Percentiles rank a stretch among this genome's conserved stretches.
Conservation (phyloP, 1,140 invertebrate species). For the Nylanderia fulva region DNA sequence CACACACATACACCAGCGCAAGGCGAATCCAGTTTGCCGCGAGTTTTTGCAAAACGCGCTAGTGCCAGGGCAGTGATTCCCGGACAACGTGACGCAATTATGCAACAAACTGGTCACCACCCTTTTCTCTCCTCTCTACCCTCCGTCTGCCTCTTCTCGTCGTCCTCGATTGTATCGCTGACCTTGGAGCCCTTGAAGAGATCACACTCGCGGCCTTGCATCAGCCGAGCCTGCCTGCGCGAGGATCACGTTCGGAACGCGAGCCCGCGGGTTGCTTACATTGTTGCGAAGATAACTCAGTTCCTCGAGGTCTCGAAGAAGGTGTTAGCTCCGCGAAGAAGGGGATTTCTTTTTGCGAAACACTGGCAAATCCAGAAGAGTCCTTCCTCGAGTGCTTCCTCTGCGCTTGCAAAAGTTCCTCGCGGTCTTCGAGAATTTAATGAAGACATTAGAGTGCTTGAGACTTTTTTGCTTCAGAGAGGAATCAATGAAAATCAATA, state of each 20-base stretch:
- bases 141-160: background rate
- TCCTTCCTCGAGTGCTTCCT: background rate
- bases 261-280: conserved; percentile 38
- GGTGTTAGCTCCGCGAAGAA: background rate
- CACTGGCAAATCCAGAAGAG: background rate
- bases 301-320: background rate
- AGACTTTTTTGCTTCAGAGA: background rate
- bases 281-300: conserved; percentile 25
- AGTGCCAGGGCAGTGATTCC: conserved; percentile 63
- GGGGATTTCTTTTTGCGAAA: background rate
- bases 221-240: conserved; percentile 21
- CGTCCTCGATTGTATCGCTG: conserved; percentile 64
- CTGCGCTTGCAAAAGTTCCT: background rate
- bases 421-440: background rate
- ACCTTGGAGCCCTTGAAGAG: conserved; percentile 70
- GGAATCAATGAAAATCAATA: conserved; percentile 4
- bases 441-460: background rate
- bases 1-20: conserved; percentile 3
- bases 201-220: conserved; percentile 50
- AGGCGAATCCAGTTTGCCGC: conserved; percentile 68
- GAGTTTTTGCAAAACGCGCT: conserved; percentile 61
- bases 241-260: conserved; percentile 59
- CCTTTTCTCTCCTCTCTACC: background rate
- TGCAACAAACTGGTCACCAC: conserved; percentile 65
- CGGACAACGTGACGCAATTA: conserved; percentile 75